Conservation (phyloP, 2,888 invertebrate genomes). For the Sphaerophoria taeniata region DNA sequence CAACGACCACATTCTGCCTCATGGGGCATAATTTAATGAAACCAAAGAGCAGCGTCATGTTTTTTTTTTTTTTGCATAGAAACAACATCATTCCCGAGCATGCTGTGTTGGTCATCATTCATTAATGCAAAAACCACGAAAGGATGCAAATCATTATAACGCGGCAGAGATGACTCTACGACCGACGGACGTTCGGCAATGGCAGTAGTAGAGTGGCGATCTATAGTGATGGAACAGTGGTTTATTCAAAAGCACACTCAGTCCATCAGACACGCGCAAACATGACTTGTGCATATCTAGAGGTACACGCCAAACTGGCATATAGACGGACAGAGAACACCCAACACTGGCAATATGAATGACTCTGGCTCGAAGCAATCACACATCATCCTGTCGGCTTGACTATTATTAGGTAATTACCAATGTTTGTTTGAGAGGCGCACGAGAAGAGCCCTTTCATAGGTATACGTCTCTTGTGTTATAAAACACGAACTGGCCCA, state of each 20-base stretch:
- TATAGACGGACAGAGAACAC: constrained; percentile 9
- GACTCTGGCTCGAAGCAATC: constrained; percentile 69
- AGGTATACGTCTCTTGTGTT: constrained; percentile 1
- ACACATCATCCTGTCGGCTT: constrained; percentile 74
- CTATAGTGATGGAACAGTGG: constrained; percentile 16
- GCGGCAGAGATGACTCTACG: neutral
- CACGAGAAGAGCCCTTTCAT: constrained; percentile 34
- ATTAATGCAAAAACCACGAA: constrained; percentile 71
- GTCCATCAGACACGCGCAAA: constrained; percentile 42
- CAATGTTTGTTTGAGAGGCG: constrained; percentile 68
- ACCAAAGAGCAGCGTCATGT: constrained; percentile 63
- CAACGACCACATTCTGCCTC: constrained; percentile 30
- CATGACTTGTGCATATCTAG: neutral
- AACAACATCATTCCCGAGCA: constrained; percentile 33
- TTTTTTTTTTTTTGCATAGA: constrained; percentile 29
- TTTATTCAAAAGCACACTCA: constrained; percentile 35
- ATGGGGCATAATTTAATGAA: constrained; percentile 70
- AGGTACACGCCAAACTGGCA: neutral
- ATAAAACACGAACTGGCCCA: neutral
- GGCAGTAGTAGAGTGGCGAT: neutral
- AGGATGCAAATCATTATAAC: constrained; percentile 72
- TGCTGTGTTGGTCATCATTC: constrained; percentile 68
- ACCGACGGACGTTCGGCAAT: too few relatives aligned
- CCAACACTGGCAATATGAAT: constrained; percentile 45
- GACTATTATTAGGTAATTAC: constrained; percentile 75